A percentile compares a stretch with the other conserved stretches of the same genome.
phyloP scores from a whole-genome alignment of 2,797 vertebrate genomes.

The Notamacropus eugenii region DNA sequence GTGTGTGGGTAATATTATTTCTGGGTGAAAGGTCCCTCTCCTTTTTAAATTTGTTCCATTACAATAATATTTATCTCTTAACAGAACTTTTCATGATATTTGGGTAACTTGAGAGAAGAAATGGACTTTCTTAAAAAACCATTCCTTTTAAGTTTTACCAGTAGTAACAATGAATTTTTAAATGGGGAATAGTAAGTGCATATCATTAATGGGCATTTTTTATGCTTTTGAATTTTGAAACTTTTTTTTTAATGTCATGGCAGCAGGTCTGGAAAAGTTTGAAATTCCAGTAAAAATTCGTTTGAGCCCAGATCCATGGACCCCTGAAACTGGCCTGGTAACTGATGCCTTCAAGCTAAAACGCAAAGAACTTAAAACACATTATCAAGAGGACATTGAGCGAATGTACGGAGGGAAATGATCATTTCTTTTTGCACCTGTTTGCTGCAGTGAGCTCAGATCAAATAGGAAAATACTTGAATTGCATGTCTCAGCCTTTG shows the following conservation, averaged over 20 bases:
- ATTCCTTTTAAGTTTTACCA: background rate
- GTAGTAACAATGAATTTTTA: background rate
- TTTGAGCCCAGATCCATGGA: conserved; percentile 94
- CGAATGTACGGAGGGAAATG: conserved; percentile 94
- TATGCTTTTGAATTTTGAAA: conserved; percentile 4
- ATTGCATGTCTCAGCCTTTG: conserved; percentile 83
- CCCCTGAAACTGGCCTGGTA: conserved; percentile 95
- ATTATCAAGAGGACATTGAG: conserved; percentile 94
- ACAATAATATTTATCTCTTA: background rate
- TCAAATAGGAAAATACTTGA: conserved; percentile 88
- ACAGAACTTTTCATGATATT: background rate
- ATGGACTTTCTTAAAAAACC: background rate
- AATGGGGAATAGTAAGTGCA: background rate
- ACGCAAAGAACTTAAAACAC: conserved; percentile 93
- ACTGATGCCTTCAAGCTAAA: conserved; percentile 98
- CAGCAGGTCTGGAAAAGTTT: conserved; percentile 95
- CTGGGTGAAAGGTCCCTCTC: background rate
- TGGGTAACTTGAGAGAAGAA: background rate
- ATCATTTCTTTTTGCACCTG: conserved; percentile 62
- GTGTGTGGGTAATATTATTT: background rate
- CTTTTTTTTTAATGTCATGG: background rate
- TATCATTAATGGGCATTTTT: conserved; percentile 3
- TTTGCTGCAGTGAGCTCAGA: conserved; percentile 81
- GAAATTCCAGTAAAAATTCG: conserved; percentile 95
- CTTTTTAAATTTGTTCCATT: background rate